phyloP scores from a whole-genome alignment of 2,888 invertebrate genomes.

The Isotomurus palustris region DNA sequence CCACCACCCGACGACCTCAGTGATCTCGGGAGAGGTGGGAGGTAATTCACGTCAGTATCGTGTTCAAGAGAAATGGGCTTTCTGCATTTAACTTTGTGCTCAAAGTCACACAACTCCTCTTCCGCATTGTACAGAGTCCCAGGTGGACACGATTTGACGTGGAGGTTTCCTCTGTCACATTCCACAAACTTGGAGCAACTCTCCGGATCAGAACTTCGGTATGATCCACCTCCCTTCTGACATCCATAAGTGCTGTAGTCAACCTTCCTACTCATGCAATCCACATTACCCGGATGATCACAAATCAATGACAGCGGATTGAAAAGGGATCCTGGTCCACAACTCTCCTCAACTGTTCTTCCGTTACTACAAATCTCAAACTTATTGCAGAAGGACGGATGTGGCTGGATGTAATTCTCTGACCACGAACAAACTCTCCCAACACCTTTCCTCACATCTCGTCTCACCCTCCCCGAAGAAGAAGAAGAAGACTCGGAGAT shows the following conservation, averaged over 20 bases:
- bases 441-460: background rate
- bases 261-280: conserved; percentile 32
- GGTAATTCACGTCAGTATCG: conserved; percentile 36
- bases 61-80: conserved; percentile 39
- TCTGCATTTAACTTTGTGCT: conserved; percentile 31
- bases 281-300: conserved; percentile 37
- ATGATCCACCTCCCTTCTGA: conserved; percentile 22
- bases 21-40: background rate
- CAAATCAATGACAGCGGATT: conserved; percentile 33
- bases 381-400: conserved; percentile 34
- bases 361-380: conserved; percentile 34
- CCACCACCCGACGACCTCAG: background rate
- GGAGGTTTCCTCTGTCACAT: conserved; percentile 33
- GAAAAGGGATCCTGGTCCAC: conserved; percentile 34
- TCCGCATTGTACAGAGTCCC: conserved; percentile 34
- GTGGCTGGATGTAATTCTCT: conserved; percentile 23
- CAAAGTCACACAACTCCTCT: conserved; percentile 30
- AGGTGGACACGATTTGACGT: conserved; percentile 39
- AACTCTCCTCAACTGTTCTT: conserved; percentile 16
- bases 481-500: background rate
- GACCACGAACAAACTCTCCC: background rate
- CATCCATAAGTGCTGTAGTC: conserved; percentile 42
- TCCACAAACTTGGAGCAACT: conserved; percentile 43
- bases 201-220: conserved; percentile 37
- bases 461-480: background rate